These are phyloP conservation scores for Nezara viridula DNA, from an alignment of 2,888 invertebrate genomes.

Conservation along the genomic window DNA sequence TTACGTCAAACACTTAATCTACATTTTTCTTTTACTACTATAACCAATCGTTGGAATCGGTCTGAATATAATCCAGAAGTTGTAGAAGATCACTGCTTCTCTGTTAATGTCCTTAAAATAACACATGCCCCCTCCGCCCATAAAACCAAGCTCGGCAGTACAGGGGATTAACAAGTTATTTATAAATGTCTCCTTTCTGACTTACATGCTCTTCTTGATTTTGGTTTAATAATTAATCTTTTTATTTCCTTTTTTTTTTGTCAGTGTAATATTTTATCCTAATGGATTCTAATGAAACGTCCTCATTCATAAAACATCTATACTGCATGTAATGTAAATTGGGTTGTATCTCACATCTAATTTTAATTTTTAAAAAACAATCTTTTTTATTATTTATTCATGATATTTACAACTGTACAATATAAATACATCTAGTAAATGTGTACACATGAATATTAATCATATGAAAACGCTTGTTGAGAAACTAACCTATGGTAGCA, in stretches of 20 bases:
- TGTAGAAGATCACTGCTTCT: conserved; percentile 21
- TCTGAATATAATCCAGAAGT: conserved; percentile 13
- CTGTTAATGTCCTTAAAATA: conserved; percentile 43
- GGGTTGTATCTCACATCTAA: too few species aligned
- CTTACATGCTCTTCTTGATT: conserved; percentile 3
- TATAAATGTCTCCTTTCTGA: conserved; percentile 43
- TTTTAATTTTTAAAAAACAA: too few species aligned
- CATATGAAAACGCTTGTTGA: too few species aligned
- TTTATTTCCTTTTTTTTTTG: background rate
- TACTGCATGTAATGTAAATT: background rate
- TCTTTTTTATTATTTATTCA: too few species aligned
- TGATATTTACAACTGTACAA: too few species aligned
- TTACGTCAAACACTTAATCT: background rate
- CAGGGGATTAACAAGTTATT: conserved; percentile 46
- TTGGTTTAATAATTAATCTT: background rate
- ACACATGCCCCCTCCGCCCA: conserved; percentile 24
- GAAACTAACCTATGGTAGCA: too few species aligned
- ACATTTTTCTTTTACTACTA: background rate
- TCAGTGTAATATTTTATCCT: background rate
- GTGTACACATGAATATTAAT: too few species aligned
- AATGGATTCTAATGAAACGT: background rate
- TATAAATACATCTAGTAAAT: too few species aligned
- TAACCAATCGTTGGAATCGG: background rate
- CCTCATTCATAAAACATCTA: background rate
- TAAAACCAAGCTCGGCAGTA: conserved; percentile 23